These are phyloP conservation scores for Lymantria dispar DNA, from an alignment of 2,888 invertebrate species.

Conservation along the genomic window DNA sequence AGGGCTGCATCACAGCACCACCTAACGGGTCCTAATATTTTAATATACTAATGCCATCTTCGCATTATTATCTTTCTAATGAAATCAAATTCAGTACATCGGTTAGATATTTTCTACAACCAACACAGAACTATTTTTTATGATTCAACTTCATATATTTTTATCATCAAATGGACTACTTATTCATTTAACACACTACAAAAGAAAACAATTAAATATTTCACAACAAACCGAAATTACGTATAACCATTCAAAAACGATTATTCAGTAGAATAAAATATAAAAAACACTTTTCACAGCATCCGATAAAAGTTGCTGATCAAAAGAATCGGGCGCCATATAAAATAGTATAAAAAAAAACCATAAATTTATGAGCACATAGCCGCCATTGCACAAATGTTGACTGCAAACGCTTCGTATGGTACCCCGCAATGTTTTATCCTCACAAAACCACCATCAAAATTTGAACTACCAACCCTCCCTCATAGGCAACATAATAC, in stretches of 20 bases:
- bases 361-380: constrained; percentile 36
- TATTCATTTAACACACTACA: too few species aligned
- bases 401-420: constrained; percentile 43
- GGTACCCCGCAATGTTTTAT: constrained; percentile 43
- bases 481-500: neutral
- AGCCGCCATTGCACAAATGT: constrained; percentile 41
- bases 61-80: too few species aligned
- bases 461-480: constrained; percentile 7
- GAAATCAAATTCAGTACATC: too few species aligned
- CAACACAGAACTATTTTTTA: too few species aligned
- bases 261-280: constrained; percentile 1
- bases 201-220: neutral
- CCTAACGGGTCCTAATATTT: too few species aligned
- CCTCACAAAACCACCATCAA: constrained; percentile 26
- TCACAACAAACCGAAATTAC: neutral
- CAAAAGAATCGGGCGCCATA: constrained; percentile 27
- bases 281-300: constrained; percentile 10
- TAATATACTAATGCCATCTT: too few species aligned
- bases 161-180: too few species aligned
- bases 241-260: constrained; percentile 1
- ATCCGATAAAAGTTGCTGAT: constrained; percentile 24
- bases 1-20: too few species aligned
- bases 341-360: constrained; percentile 33
- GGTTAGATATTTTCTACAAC: too few species aligned
- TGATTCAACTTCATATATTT: too few species aligned